Conservation (phyloP, 2,888 invertebrate species). For the Cataglyphis rosenhaueri region DNA sequence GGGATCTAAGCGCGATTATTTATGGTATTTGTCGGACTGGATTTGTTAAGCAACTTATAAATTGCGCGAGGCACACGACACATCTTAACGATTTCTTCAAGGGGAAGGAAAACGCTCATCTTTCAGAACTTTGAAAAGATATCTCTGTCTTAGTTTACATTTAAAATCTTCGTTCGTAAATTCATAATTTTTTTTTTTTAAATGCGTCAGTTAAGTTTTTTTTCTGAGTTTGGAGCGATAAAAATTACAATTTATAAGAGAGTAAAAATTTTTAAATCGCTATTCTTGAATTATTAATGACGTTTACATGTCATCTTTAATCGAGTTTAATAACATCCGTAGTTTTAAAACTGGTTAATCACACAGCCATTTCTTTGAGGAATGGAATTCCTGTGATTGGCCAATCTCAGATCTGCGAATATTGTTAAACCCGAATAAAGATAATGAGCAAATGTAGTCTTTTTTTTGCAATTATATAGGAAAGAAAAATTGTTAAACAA, state of each 20-base stretch:
- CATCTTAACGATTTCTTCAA: slow-evolving; percentile 62
- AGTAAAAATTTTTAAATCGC: not conserved
- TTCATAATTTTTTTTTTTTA: not conserved
- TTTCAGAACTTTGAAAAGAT: slow-evolving; percentile 6
- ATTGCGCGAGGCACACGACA: slow-evolving; percentile 58
- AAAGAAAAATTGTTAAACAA: not conserved
- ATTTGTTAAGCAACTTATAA: slow-evolving; percentile 71
- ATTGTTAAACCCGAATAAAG: too few relatives aligned
- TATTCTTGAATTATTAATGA: not conserved
- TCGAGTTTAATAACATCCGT: too few relatives aligned
- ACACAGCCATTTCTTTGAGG: too few relatives aligned
- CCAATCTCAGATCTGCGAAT: too few relatives aligned
- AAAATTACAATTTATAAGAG: not conserved
- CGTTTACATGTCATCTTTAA: too few relatives aligned
- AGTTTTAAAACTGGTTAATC: too few relatives aligned
- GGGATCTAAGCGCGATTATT: slow-evolving; percentile 66
- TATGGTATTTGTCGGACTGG: slow-evolving; percentile 70
- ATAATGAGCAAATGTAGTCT: too few relatives aligned
- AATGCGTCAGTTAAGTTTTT: not conserved
- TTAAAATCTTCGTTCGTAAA: not conserved
- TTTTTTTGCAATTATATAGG: not conserved
- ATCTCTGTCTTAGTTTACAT: slow-evolving; percentile 7
- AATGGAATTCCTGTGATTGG: too few relatives aligned
- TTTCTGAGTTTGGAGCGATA: not conserved
- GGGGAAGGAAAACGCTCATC: not conserved